Evolutionary conservation across 2,797 vertebrate species (phyloP).

Genomic region (Toxotes lorentzi): DNA sequence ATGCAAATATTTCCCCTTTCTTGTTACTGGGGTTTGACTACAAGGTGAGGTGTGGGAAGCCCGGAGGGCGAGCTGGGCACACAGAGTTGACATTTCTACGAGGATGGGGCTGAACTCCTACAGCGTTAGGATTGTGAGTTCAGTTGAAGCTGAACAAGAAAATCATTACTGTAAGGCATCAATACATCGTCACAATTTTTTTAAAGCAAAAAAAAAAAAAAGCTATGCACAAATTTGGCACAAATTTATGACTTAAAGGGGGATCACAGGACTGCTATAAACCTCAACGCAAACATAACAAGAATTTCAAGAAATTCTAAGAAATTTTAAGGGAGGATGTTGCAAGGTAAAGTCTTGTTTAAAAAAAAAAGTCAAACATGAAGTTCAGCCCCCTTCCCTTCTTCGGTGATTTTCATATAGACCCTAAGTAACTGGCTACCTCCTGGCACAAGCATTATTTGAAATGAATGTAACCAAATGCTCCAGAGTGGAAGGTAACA

Average conservation of each 20-base stretch:
- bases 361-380: neutral
- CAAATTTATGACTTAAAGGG: neutral
- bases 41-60: conserved; percentile 15
- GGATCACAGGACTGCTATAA: neutral
- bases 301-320: neutral
- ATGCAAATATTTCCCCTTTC: conserved; percentile 42
- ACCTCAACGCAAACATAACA: neutral
- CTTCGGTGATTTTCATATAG: neutral
- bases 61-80: conserved; percentile 22
- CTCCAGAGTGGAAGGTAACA: conserved; percentile 20
- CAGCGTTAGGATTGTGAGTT: conserved; percentile 8
- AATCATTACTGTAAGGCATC: neutral
- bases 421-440: conserved; percentile 8
- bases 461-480: neutral
- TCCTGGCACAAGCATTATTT: neutral
- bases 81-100: conserved; percentile 16
- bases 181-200: neutral
- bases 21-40: conserved; percentile 47
- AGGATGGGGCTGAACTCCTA: conserved; percentile 9
- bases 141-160: conserved; percentile 13
- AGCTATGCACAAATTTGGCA: neutral
- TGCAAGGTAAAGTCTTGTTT: too few species aligned
- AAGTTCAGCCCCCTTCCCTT: neutral
- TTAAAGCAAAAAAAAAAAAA: neutral
- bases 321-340: too few species aligned